Evolutionary conservation across 2,888 invertebrate genomes (phyloP), one percentile per base, ranked within the genome.

Genomic region (Anaspis maculata): DNA sequence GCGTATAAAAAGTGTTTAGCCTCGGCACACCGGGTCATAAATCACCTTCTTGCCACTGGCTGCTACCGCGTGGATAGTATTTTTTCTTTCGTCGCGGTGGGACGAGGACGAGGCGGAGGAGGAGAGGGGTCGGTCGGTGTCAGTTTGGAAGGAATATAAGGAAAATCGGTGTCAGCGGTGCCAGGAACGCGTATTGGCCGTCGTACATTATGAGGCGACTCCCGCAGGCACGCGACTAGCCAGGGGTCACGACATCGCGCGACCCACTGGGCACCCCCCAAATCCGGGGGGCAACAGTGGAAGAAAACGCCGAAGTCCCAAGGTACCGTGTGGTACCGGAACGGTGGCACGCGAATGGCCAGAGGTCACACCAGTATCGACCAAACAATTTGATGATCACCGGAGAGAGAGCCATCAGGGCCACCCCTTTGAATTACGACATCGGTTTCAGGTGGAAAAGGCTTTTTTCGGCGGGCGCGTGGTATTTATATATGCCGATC

Each of bases 331-430:
- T 56, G 57, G 56, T 51, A 59, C 60, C n/a, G 45, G 45, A 48
- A 42, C 48, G 47, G 52, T 49, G 56, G 57, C 63, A 64, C 64
- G 61, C 59, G 52, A 60, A 57, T 64, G 56, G 61, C 63, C 65
- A 64, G 54, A 61, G 65, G 65, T 65, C 65, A 64, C 61, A 57
- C 50, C 51, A 43, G 30, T 55, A 64, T 64, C 56, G 64, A 64
- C 52, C 62, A 63, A 62, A 62, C 62, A 27, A 19, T 9, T 5
- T 19, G 19, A 19, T 19, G 9, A 9, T 9, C 19, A 5, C 19
- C n/a, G n/a, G n/a, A n/a, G n/a, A n/a, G n/a, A n/a, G n/a, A n/a
- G n/a, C n/a, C n/a, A n/a, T n/a, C n/a, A n/a, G n/a, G n/a, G n/a
- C n/a, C n/a, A n/a, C n/a, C n/a, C n/a, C n/a, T n/a, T n/a, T n/a